These are phyloP conservation scores for Beris chalybata DNA, from an alignment of 2,888 invertebrate genomes.

Conservation along the genomic window DNA sequence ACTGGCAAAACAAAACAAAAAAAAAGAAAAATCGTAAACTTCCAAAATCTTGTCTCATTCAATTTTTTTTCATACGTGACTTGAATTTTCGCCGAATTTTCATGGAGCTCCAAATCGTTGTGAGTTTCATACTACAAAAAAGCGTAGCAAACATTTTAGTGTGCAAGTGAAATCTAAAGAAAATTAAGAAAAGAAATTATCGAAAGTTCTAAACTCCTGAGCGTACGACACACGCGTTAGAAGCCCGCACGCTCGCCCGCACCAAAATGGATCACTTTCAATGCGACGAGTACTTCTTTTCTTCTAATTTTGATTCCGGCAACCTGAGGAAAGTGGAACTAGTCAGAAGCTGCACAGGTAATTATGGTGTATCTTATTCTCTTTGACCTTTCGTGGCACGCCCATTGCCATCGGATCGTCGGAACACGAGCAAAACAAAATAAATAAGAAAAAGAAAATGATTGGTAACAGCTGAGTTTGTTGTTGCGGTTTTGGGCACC, in stretches of 20 bases:
- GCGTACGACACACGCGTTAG: background rate
- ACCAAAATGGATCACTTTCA: constrained; percentile 55
- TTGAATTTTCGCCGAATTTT: background rate
- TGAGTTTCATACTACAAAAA: constrained; percentile 11
- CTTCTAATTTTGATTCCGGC: constrained; percentile 88
- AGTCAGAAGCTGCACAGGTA: constrained; percentile 64
- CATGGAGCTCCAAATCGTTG: background rate
- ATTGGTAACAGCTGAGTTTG: constrained; percentile 33
- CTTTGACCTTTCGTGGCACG: too few species aligned
- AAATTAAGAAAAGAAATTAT: background rate
- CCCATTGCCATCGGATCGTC: too few species aligned
- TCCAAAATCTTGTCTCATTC: too few species aligned
- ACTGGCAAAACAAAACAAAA: too few species aligned
- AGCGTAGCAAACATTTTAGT: constrained; percentile 9
- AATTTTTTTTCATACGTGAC: background rate
- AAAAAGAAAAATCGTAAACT: too few species aligned
- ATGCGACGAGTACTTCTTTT: constrained; percentile 77
- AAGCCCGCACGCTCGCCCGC: background rate
- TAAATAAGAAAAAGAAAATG: constrained; percentile 31
- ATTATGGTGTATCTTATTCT: constrained; percentile 39
- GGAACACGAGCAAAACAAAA: too few species aligned
- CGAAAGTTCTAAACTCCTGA: background rate
- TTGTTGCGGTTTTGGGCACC: too few species aligned
- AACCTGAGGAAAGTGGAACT: constrained; percentile 83
- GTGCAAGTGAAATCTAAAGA: constrained; percentile 21